A percentile compares a stretch with the other conserved stretches of the same genome.
These are phyloP conservation scores for Macrotis lagotis DNA, from an alignment of 2,113 vertebrate species.

Conservation along the genomic window DNA sequence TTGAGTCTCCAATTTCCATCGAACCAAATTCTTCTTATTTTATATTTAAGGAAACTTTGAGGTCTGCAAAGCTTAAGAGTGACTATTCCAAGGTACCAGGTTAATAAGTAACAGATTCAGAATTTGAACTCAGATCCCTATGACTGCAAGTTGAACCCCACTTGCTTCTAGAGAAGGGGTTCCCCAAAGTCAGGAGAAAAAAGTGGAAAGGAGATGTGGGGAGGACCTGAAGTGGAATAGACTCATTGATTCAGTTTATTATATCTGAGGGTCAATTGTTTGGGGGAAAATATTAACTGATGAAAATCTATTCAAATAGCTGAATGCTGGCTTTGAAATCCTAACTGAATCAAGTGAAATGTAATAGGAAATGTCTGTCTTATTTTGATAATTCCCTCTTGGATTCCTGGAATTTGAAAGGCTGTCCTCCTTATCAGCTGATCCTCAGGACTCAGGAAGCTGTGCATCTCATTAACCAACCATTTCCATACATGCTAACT, in stretches of 20 bases:
- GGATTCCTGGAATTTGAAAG: conserved; percentile 50
- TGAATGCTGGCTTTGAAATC: conserved; percentile 58
- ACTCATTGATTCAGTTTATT: conserved; percentile 56
- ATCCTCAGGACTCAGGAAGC: conserved; percentile 43
- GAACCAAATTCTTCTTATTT: background rate
- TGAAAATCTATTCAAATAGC: conserved; percentile 69
- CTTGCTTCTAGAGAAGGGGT: conserved; percentile 17
- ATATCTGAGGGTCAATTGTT: conserved; percentile 59
- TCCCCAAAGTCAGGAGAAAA: conserved; percentile 65
- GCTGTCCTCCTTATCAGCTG: conserved; percentile 59
- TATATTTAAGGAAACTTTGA: background rate
- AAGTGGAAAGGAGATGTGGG: conserved; percentile 36
- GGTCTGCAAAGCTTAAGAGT: background rate
- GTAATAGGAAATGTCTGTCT: conserved; percentile 52
- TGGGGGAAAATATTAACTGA: conserved; percentile 65
- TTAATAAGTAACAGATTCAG: background rate
- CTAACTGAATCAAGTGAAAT: conserved; percentile 62
- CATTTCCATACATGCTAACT: conserved; percentile 45
- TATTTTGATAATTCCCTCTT: conserved; percentile 37
- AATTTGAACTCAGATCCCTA: background rate
- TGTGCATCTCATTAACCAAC: conserved; percentile 56
- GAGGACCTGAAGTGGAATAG: conserved; percentile 51
- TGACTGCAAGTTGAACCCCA: background rate
- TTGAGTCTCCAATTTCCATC: background rate
- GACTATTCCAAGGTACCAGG: background rate